phyloP scores from a whole-genome alignment of 2,113 vertebrate species.

The Sminthopsis crassicaudata region DNA sequence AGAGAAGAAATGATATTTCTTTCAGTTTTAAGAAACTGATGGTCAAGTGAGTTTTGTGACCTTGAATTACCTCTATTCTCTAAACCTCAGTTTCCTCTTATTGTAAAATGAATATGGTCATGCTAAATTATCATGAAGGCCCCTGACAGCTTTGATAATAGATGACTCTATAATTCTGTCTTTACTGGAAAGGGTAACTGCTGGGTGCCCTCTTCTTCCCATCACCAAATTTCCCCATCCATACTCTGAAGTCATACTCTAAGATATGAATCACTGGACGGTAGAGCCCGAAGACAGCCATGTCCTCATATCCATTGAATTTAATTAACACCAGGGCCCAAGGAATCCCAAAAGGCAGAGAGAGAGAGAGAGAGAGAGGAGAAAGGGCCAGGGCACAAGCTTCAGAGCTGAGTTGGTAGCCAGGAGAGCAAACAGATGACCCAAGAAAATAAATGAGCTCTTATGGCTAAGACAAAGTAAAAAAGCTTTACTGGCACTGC shows the following conservation, averaged over 20 bases:
- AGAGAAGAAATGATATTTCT: neutral
- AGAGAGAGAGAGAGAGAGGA: neutral
- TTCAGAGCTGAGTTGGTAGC: neutral
- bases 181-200: neutral
- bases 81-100: neutral
- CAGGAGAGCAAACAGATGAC: neutral
- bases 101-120: neutral
- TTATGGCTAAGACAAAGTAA: neutral
- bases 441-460: neutral
- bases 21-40: neutral
- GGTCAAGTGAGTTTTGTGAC: neutral
- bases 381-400: neutral
- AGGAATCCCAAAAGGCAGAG: neutral
- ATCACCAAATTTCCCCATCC: neutral
- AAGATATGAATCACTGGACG: neutral
- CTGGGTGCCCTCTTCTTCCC: neutral
- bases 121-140: neutral
- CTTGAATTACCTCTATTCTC: neutral
- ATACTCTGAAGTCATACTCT: neutral
- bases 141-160: neutral
- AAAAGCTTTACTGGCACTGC: neutral
- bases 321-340: neutral
- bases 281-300: neutral
- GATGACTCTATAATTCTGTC: neutral
- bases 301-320: neutral